Evolutionary conservation across 2,797 vertebrate species (phyloP), one percentile per base, ranked within the genome.

Genomic region (Syngnathus rostellatus): DNA sequence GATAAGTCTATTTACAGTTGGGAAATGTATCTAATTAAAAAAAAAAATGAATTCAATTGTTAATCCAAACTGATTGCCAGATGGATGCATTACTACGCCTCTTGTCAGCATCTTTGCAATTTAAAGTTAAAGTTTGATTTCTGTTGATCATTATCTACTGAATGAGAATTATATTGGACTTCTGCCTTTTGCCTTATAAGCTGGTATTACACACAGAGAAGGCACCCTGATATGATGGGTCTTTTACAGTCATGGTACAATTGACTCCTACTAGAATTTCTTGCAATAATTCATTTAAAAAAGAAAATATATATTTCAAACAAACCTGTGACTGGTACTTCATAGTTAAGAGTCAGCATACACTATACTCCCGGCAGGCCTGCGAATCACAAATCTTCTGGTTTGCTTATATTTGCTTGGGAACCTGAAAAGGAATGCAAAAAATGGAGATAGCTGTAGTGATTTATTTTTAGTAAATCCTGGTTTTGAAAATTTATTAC

Each of bases 261-360:
- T 60, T n/a, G n/a, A 62, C 60, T 31, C 41, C 43, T 43, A 62
- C 40, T 25, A 45, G 41, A 46, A 62, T 25, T 25, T 25, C 14
- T 16, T 25, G 60, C 21, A 12, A 16, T 62, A 6, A 25, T 62
- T 62, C 60, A 17, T 62, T 23, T 43, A 17, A 25, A 31, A 31
- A 31, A 31, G 1, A 23, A 23, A n/a, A 31, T 58, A 58, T 58
- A 31, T 58, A 19, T 58, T 58, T 37, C 31, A 58, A 31, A 17
- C 62, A 60, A 51, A 64, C 46, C 48, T 39, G 48, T 10, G 63
- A 50, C 63, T 51, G 63, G 63, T 51, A 50, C 63, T 46, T 46
- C 55, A 38, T 37, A 17, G 55, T 58, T 58, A 38, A 58, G 14
- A 38, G 55, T 16, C 25, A 37, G 37, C 40, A 41, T 14, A 41